Conservation (phyloP, 1,140 invertebrate genomes). For the Diuraphis noxia region DNA sequence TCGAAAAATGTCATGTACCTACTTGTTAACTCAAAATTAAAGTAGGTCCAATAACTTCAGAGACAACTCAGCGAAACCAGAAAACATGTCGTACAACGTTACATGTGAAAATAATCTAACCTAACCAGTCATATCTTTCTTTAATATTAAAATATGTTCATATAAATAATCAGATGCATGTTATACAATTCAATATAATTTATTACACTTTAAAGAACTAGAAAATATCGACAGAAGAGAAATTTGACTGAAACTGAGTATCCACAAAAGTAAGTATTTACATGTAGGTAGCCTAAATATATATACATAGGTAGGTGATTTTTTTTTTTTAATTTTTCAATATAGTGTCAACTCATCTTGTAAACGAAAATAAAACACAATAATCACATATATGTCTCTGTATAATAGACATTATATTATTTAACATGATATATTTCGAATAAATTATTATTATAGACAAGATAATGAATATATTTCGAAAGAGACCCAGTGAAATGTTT, state of each 20-base stretch:
- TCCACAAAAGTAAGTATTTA: background rate
- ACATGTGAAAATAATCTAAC: background rate
- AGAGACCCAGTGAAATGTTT: slow-evolving; percentile 1
- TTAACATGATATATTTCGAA: background rate
- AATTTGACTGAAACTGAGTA: background rate
- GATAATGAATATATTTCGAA: background rate
- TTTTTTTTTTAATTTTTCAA: background rate
- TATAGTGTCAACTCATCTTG: background rate
- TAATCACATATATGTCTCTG: background rate
- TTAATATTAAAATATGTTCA: background rate
- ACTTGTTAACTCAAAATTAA: background rate
- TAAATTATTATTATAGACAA: background rate
- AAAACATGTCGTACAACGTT: background rate
- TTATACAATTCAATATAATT: too few species aligned
- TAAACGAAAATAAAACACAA: background rate
- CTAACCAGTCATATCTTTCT: background rate
- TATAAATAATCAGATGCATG: background rate
- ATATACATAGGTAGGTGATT: background rate
- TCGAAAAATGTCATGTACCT: too few species aligned
- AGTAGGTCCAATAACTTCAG: background rate
- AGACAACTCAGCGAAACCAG: background rate
- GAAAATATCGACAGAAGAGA: background rate
- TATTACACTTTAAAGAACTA: too few species aligned
- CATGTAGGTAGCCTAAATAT: too few species aligned
- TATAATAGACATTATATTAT: background rate